Evolutionary conservation across 2,888 invertebrate species (phyloP).

Genomic region (Cyrtodaria siliqua): DNA sequence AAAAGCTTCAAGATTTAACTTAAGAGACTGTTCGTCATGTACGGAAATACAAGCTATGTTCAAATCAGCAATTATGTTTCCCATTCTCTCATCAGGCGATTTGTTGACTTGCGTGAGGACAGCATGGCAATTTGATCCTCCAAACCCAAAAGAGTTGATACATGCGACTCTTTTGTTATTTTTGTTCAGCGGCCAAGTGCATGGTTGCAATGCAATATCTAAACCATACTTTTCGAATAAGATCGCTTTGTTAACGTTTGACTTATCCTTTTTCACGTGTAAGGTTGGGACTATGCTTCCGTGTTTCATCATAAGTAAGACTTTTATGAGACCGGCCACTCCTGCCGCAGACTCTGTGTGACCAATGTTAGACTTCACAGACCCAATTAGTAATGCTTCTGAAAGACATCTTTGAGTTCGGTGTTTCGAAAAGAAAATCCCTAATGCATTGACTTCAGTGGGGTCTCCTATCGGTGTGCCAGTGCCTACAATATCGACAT

Average conservation of each 20-base stretch:
- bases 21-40: no score
- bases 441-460: constrained; percentile 66
- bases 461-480: constrained; percentile 75
- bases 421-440: constrained; percentile 48
- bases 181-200: not conserved
- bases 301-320: constrained; percentile 74
- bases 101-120: not conserved
- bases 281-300: constrained; percentile 68
- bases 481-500: constrained; percentile 73
- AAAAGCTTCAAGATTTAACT: no score
- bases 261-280: constrained; percentile 54
- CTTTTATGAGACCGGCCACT: constrained; percentile 74
- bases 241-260: constrained; percentile 67
- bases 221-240: constrained; percentile 54
- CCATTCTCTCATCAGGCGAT: no score
- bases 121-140: constrained; percentile 14
- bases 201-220: not conserved
- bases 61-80: no score
- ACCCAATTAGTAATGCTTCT: constrained; percentile 59
- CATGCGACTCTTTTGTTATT: not conserved
- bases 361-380: constrained; percentile 78
- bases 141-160: constrained; percentile 18
- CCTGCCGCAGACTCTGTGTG: constrained; percentile 77
- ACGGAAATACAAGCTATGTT: no score
- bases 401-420: not conserved